These are phyloP conservation scores for Hydrolagus affinis DNA, from an alignment of 2,113 vertebrate species.

Conservation along the genomic window DNA sequence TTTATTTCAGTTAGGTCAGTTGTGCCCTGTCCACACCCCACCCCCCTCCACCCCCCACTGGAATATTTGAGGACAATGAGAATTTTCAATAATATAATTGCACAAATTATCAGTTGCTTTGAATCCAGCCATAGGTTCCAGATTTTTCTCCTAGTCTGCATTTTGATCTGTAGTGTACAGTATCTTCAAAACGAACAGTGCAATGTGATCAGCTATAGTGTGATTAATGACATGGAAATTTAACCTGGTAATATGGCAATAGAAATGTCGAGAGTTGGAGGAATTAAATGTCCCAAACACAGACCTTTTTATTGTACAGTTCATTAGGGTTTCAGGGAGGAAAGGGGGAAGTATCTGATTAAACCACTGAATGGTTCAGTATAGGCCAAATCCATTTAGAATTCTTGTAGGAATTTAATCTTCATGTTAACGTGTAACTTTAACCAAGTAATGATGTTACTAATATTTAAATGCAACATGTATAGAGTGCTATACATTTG, in stretches of 20 bases:
- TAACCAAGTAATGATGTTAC: neutral
- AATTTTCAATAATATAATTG: no score
- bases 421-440: neutral
- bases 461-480: neutral
- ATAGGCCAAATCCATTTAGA: neutral
- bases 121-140: no score
- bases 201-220: no score
- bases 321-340: neutral
- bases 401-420: neutral
- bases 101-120: no score
- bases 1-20: conserved; percentile 35
- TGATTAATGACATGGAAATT: neutral
- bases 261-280: neutral
- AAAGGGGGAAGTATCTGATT: no score
- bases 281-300: neutral
- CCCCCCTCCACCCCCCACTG: no score
- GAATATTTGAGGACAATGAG: no score
- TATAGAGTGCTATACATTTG: neutral
- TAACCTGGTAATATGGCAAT: neutral
- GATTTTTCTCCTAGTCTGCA: no score
- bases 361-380: neutral
- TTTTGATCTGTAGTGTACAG: no score
- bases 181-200: no score
- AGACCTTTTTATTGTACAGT: neutral
- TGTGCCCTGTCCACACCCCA: no score